Base-by-base conservation (phyloP, 2,888 invertebrate species). In the Epiblema foenella region DNA sequence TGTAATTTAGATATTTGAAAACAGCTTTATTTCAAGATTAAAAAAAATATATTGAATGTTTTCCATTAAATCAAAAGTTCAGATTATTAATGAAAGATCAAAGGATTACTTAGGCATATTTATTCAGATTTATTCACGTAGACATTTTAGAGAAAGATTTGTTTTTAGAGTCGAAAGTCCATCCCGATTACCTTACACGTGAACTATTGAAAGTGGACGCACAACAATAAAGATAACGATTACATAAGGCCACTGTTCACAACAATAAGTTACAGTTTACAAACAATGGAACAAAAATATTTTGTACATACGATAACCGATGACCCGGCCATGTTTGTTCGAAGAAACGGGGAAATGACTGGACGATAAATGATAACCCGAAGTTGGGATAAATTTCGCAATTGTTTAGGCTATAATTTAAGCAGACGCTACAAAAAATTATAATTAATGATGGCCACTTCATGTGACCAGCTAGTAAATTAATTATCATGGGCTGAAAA, bases 261-360 rank as follows among this genome's bases (percentile, higher is more conserved):
- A 74, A 75, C 75, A 75, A 75, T 69, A 65, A 73, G 63, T 56
- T 67, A 73, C 68, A 64, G 67, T 77, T 77, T 73, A 79, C 69
- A 77, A 81, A 82, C 80, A 85, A 84, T 81, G 79, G 78, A 74
- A 80, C 75, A 76, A 78, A 77, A 83, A 80, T 75, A 81, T 72
- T 76, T 68, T 75, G 71, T 79, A 83, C 82, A 81, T 77, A 58
- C 54, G 68, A 77, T 73, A 72, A 51, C 24, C 54, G 84, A 83
- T 85, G 85, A 85, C 83, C 81, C 71, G 18, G 76, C 77, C 79
- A 78, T 77, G 76, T 74, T 77, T 76, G 75, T 83, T 81, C 74
- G 75, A 74, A 81, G 77, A 80, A 85, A 81, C 79, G 79, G 81
- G 81, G 81, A 84, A 85, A 83, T 77, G 78, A 76, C 77, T 72